Conservation (phyloP, 2,113 vertebrate genomes). For the Pygathrix nemaeus region DNA sequence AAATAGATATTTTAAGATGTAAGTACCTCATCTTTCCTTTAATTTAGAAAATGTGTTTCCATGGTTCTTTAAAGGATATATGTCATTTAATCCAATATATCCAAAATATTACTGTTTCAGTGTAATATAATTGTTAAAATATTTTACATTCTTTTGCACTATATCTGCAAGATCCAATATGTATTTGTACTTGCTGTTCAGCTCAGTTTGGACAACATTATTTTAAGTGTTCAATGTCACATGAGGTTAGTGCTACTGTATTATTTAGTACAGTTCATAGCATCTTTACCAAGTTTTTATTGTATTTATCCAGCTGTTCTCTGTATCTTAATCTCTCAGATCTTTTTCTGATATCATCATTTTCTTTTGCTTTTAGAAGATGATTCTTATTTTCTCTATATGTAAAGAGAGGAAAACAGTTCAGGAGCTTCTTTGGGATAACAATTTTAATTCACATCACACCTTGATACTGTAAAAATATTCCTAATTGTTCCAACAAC, state of each 20-base stretch:
- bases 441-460: not conserved
- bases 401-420: not conserved
- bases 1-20: not conserved
- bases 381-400: not conserved
- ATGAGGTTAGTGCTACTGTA: rapidly evolving
- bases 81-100: not conserved
- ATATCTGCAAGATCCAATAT: not conserved
- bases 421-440: not conserved
- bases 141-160: not conserved
- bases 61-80: not conserved
- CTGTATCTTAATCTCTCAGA: not conserved
- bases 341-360: not conserved
- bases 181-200: not conserved
- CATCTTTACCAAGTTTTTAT: not conserved
- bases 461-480: not conserved
- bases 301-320: not conserved
- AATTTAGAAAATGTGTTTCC: not conserved
- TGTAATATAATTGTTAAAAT: not conserved
- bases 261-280: not conserved
- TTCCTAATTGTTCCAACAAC: not conserved
- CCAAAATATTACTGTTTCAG: not conserved
- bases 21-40: not conserved
- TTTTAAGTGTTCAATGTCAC: not conserved
- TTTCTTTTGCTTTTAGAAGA: not conserved
- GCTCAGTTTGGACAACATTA: not conserved